These are phyloP conservation scores for Gallinago jamesoni DNA, from an alignment of 2,113 vertebrate genomes.

Conservation along the genomic window DNA sequence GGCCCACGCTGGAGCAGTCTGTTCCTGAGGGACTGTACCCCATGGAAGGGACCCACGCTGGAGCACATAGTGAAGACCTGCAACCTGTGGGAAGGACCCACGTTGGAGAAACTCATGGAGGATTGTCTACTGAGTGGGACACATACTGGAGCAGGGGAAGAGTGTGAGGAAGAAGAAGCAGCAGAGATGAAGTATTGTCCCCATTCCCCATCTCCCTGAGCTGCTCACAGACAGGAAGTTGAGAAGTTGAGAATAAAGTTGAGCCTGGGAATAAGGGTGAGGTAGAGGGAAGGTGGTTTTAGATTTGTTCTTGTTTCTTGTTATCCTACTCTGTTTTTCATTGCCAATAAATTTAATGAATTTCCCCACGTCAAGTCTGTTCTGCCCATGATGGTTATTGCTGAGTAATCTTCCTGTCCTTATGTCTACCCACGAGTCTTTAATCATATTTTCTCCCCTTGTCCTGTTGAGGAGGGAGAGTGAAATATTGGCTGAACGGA, in stretches of 20 bases:
- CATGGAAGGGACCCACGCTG: fast-evolving
- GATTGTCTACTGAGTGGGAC: fast-evolving
- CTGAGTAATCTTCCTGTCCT: not conserved
- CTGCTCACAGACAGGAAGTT: not conserved
- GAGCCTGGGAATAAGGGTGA: not conserved
- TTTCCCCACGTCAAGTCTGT: not conserved
- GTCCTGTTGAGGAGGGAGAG: not conserved
- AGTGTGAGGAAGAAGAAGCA: not conserved
- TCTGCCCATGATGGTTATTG: not conserved
- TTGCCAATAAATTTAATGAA: not conserved
- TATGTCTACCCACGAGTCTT: not conserved
- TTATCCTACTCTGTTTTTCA: not conserved
- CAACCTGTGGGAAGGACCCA: not conserved
- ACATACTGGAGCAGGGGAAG: not conserved
- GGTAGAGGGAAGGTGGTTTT: not conserved
- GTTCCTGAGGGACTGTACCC: not conserved
- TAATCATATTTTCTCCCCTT: not conserved
- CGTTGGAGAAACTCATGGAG: fast-evolving
- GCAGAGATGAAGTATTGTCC: fast-evolving
- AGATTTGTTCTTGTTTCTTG: not conserved
- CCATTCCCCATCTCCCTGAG: not conserved
- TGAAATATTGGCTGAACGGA: not conserved
- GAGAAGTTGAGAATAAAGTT: not conserved
- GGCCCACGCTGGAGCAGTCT: not conserved
- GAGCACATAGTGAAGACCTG: not conserved